Evolutionary conservation across 2,888 invertebrate species (phyloP).

Genomic region (Argyra leucocephala): DNA sequence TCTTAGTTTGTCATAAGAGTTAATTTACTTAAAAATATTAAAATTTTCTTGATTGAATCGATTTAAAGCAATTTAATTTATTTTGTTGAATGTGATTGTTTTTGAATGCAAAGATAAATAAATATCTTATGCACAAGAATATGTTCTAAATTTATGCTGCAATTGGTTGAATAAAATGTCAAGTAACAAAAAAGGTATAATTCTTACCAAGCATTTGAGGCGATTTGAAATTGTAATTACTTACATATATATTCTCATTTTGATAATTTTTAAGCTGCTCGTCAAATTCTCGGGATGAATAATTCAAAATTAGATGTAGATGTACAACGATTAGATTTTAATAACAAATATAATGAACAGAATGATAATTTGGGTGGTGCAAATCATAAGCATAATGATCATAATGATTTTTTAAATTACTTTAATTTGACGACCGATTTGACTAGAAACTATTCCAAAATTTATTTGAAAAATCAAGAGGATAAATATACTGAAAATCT

Average conservation of each 20-base stretch:
- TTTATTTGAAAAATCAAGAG: neutral
- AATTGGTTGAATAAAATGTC: neutral
- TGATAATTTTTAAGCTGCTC: too few relatives aligned
- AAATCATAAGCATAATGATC: neutral
- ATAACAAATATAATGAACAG: neutral
- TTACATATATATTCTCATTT: too few relatives aligned
- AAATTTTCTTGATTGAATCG: too few relatives aligned
- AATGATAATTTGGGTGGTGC: neutral
- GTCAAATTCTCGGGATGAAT: slow-evolving; percentile 31
- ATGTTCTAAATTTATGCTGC: too few relatives aligned
- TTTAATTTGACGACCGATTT: neutral
- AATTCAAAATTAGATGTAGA: slow-evolving; percentile 14
- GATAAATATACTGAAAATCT: neutral
- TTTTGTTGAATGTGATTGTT: too few relatives aligned
- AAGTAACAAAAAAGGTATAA: neutral
- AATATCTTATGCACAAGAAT: too few relatives aligned
- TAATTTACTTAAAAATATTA: too few relatives aligned
- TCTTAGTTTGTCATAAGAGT: too few relatives aligned
- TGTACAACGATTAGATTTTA: neutral
- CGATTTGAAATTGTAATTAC: too few relatives aligned
- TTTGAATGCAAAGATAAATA: too few relatives aligned
- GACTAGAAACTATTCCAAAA: neutral
- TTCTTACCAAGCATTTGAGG: too few relatives aligned
- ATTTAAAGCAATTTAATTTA: too few relatives aligned
- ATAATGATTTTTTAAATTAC: neutral